A percentile compares a stretch with the other conserved stretches of the same genome.
Conservation (phyloP, 2,888 invertebrate genomes). For the Idaea biselata region DNA sequence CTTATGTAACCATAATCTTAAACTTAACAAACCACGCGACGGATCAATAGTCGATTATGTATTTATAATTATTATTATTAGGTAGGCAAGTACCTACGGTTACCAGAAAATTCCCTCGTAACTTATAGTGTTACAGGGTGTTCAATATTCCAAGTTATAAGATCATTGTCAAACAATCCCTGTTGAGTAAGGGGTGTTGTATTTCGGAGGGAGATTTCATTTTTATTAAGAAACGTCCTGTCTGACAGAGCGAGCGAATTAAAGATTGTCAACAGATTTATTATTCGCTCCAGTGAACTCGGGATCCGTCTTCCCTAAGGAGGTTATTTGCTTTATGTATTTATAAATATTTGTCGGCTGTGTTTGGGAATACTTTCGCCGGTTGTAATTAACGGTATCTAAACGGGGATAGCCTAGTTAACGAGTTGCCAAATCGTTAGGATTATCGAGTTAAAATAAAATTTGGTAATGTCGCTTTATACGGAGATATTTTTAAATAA, state of each 20-base stretch:
- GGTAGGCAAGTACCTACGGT: neutral
- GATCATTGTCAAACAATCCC: slow-evolving; percentile 31
- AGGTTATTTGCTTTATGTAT: slow-evolving; percentile 42
- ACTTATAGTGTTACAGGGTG: slow-evolving; percentile 26
- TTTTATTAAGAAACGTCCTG: slow-evolving; percentile 51
- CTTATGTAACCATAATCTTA: too few relatives aligned
- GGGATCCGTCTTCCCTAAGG: slow-evolving; percentile 50
- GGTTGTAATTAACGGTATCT: slow-evolving; percentile 28
- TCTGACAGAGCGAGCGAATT: slow-evolving; percentile 63
- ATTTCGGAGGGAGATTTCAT: slow-evolving; percentile 42
- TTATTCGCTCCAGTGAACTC: slow-evolving; percentile 74
- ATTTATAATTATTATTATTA: too few relatives aligned
- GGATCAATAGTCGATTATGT: neutral
- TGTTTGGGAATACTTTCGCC: slow-evolving; percentile 32
- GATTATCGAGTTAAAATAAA: neutral
- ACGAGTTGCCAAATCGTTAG: slow-evolving; percentile 23
- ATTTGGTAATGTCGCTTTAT: neutral
- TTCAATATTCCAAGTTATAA: slow-evolving; percentile 31
- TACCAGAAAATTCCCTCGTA: slow-evolving; percentile 4
- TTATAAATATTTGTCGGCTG: slow-evolving; percentile 39
- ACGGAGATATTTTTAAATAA: too few relatives aligned
- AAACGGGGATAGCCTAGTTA: slow-evolving; percentile 22
- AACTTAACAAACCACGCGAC: neutral
- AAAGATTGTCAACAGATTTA: slow-evolving; percentile 80
- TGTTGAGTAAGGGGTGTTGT: slow-evolving; percentile 41